Conservation (phyloP, 2,797 vertebrate genomes). For the Stomatorhinus walkeri region DNA sequence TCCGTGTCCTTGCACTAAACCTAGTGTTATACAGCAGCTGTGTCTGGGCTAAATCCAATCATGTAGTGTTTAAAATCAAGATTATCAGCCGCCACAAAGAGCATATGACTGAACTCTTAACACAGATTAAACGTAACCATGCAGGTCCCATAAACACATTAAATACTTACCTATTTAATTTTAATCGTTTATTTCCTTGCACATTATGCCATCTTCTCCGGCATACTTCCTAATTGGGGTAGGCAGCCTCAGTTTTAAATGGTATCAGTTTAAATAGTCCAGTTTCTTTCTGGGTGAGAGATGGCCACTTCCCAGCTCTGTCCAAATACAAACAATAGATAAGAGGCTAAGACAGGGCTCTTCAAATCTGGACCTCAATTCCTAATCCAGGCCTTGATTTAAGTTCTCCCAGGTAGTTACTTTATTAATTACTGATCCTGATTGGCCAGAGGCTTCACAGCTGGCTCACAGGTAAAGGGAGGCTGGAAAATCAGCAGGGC, state of each 20-base stretch:
- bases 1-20: neutral
- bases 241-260: neutral
- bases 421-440: neutral
- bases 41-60: neutral
- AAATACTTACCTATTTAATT: neutral
- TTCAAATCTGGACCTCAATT: neutral
- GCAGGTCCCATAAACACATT: neutral
- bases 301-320: neutral
- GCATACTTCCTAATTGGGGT: neutral
- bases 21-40: neutral
- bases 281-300: neutral
- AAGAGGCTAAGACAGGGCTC: neutral
- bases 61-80: neutral
- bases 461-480: neutral
- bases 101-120: neutral
- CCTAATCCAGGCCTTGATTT: neutral
- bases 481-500: neutral
- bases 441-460: neutral
- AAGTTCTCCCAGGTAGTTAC: neutral
- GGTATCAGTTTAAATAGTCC: neutral
- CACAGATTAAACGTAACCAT: neutral
- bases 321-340: neutral
- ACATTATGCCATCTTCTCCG: neutral
- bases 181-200: neutral
- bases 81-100: neutral